Percentiles rank a stretch among this genome's conserved stretches.
Conservation (phyloP, 64 coral and sea anemone species). For the Stylophora pistillata region DNA sequence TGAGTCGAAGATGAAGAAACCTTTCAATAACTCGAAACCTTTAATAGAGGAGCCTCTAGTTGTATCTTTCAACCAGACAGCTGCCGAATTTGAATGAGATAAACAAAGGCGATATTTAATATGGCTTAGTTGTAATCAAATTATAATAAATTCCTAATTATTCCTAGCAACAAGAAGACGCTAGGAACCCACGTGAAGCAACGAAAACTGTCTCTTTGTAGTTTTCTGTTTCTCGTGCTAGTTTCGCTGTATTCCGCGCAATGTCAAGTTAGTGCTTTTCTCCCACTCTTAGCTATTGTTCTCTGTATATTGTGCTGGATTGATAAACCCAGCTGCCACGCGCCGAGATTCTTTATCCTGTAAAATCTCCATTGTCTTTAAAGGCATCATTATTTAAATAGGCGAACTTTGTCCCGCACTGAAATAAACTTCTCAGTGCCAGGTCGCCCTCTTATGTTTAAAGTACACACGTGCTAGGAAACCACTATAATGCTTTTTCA, state of each 20-base stretch:
- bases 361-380: conserved; percentile 4
- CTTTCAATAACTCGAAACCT: too few species aligned
- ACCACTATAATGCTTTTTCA: neutral
- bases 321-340: conserved; percentile 29
- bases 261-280: neutral
- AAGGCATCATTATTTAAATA: conserved; percentile 38
- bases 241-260: conserved; percentile 12
- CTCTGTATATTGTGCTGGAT: neutral
- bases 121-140: neutral
- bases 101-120: conserved; percentile 8
- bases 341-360: neutral
- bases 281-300: neutral
- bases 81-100: neutral
- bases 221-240: neutral
- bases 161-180: neutral
- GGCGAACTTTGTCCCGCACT: conserved; percentile 8
- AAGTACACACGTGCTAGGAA: conserved; percentile 4
- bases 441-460: neutral
- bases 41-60: too few species aligned
- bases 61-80: neutral
- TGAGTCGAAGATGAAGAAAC: too few species aligned
- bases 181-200: neutral
- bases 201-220: neutral
- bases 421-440: neutral
- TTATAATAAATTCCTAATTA: conserved; percentile 6